Evolutionary conservation across 2,888 invertebrate genomes (phyloP), one percentile per base, ranked within the genome.

Genomic region (Xestobium rufovillosum): DNA sequence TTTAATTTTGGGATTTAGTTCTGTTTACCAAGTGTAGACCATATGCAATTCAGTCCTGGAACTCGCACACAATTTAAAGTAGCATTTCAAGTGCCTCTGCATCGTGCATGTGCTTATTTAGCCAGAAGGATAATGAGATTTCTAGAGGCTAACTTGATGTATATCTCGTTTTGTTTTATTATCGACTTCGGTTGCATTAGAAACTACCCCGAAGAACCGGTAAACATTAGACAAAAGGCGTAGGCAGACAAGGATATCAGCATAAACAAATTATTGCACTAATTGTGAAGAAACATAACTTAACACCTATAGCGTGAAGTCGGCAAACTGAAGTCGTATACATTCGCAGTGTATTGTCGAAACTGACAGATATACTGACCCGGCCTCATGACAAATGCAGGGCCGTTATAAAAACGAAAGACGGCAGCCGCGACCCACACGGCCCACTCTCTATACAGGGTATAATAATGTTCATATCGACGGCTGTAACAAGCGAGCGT

Each of bases 211-310:
- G n/a, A n/a, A n/a, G n/a, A n/a, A n/a, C 38, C 43, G 41, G 43
- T 38, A 37, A 43, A 42, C 39, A 42, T 38, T 26, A 50, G 42
- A 52, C 42, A 39, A 38, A 36, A 39, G 39, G n/a, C 31, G 50
- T 49, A 43, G 51, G 49, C 43, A 34, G 53, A 36, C 35, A 34
- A 39, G 41, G 48, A 50, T 53, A 49, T 51, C 48, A 52, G 50
- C 57, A 54, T 55, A 52, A 53, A 57, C 55, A 59, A 57, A 58
- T 57, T 60, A 60, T 60, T 56, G 58, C 56, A 51, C 58, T 61
- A 62, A 61, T 61, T 62, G 59, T 59, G 55, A 54, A 44, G 46
- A 49, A 52, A 56, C 59, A 58, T 61, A 61, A 62, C 55, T 61
- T 61, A 61, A 60, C 61, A 61, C 62, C 58, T 59, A 53, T 55